These are phyloP conservation scores for Chelon labrosus DNA, from an alignment of 2,797 vertebrate species.

Conservation along the genomic window DNA sequence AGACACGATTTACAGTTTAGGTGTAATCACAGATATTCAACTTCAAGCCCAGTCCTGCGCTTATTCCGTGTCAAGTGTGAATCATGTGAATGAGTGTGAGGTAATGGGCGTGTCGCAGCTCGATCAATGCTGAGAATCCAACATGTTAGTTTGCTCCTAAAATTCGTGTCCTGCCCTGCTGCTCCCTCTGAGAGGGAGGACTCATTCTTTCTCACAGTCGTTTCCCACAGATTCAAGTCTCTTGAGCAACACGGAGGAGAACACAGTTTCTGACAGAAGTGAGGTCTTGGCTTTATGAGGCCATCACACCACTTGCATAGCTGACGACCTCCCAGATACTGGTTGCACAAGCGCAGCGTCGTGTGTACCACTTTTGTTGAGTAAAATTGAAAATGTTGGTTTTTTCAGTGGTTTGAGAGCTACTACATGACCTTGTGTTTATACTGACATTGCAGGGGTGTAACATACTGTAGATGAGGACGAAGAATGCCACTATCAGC, in stretches of 20 bases:
- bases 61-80: slow-evolving; percentile 45
- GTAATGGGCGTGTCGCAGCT: slow-evolving; percentile 59
- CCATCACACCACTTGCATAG: slow-evolving; percentile 62
- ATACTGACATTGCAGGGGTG: slow-evolving; percentile 1
- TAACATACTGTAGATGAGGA: not conserved
- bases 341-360: slow-evolving; percentile 50
- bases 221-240: slow-evolving; percentile 75
- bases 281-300: slow-evolving; percentile 66
- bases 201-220: slow-evolving; percentile 78
- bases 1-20: slow-evolving; percentile 21
- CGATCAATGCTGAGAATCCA: slow-evolving; percentile 67
- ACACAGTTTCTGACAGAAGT: slow-evolving; percentile 51
- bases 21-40: slow-evolving; percentile 28
- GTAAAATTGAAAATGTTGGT: slow-evolving; percentile 18
- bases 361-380: slow-evolving; percentile 34
- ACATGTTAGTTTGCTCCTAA: slow-evolving; percentile 64
- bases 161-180: slow-evolving; percentile 68
- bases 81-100: slow-evolving; percentile 45
- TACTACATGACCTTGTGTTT: not conserved
- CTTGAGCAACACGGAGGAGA: slow-evolving; percentile 48
- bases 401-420: not conserved
- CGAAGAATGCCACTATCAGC: not conserved
- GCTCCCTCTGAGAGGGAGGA: slow-evolving; percentile 64
- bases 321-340: slow-evolving; percentile 52
- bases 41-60: slow-evolving; percentile 63